Evolutionary conservation across 2,113 vertebrate genomes (phyloP).

Genomic region (Sphyrna mokarran): DNA sequence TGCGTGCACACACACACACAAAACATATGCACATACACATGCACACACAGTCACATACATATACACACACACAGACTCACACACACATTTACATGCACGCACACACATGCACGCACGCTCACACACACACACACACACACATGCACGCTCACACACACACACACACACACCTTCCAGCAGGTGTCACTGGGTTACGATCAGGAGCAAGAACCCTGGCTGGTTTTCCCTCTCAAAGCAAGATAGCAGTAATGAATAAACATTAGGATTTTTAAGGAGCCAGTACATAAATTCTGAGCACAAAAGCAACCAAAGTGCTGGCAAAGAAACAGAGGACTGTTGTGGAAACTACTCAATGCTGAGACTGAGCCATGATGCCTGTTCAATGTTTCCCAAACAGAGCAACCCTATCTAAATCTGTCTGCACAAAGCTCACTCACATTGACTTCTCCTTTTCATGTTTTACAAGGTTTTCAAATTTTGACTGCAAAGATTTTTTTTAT

Average conservation of each 20-base stretch:
- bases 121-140: no score
- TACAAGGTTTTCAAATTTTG: neutral
- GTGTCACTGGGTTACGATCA: neutral
- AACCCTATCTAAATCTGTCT: neutral
- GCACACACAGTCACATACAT: no score
- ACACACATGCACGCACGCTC: no score
- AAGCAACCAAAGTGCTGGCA: neutral
- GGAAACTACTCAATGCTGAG: neutral
- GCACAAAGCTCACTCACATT: neutral
- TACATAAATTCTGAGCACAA: neutral
- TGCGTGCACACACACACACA: no score
- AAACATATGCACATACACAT: no score
- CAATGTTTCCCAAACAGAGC: neutral
- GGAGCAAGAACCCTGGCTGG: neutral
- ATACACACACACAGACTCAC: no score
- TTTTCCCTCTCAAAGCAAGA: neutral
- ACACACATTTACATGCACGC: no score
- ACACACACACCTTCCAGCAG: neutral
- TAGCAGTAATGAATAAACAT: neutral
- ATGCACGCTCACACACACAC: no score
- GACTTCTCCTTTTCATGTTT: neutral
- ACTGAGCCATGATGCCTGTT: neutral
- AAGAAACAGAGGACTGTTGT: constrained; percentile 7
- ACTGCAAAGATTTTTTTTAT: neutral
- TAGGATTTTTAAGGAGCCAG: neutral